These are phyloP conservation scores for Mobula hypostoma DNA, from an alignment of 2,113 vertebrate genomes.

Conservation along the genomic window DNA sequence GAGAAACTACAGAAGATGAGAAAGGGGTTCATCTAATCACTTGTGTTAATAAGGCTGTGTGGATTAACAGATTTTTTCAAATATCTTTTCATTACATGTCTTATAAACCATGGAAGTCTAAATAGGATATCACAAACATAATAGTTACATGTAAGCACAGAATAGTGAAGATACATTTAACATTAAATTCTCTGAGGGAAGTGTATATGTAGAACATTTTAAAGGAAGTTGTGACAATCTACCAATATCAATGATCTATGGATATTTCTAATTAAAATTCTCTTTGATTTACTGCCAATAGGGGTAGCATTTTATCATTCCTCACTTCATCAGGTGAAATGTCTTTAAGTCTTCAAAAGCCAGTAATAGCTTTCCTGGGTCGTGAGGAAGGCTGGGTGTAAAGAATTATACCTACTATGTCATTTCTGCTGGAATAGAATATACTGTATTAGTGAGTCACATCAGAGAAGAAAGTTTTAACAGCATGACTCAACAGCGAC, in stretches of 20 bases:
- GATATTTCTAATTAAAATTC: background rate
- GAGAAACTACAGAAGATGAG: background rate
- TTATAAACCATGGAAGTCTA: background rate
- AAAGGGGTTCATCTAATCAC: background rate
- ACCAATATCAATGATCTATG: background rate
- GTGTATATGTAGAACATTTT: background rate
- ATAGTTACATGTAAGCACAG: no score
- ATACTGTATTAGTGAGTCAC: constrained; percentile 26
- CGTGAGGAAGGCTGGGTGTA: background rate
- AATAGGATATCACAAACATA: background rate
- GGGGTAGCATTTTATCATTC: background rate
- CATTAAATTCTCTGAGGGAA: background rate
- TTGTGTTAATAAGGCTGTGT: background rate
- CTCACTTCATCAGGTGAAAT: background rate
- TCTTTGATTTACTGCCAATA: background rate
- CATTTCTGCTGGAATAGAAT: constrained; percentile 23
- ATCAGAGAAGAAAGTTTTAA: background rate
- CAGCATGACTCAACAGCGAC: background rate
- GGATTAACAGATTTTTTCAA: background rate
- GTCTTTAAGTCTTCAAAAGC: constrained; percentile 18
- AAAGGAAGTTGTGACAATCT: background rate
- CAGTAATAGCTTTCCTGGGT: background rate
- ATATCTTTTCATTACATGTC: background rate
- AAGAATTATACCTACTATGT: constrained; percentile 23
- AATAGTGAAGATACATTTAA: background rate